A percentile compares a stretch with the other conserved stretches of the same genome.
Conservation (phyloP, 2,888 invertebrate genomes). For the Phlogophora meticulosa region DNA sequence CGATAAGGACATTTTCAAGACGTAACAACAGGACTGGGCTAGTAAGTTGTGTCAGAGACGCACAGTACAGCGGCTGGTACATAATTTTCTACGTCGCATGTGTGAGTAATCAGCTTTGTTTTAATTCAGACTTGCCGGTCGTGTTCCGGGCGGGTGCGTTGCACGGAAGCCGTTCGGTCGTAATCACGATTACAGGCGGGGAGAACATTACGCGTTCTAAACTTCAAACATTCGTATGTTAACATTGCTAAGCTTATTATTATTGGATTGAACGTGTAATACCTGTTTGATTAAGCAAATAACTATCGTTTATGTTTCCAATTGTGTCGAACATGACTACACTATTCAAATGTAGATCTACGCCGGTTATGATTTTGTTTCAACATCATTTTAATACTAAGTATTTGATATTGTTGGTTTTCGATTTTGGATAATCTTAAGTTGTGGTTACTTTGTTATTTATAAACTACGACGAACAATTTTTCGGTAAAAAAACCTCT, state of each 20-base stretch:
- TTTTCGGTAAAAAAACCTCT: neutral
- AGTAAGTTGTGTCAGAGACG: slow-evolving; percentile 2
- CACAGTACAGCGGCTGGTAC: slow-evolving; percentile 37
- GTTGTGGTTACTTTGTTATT: neutral
- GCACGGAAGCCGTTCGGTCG: slow-evolving; percentile 76
- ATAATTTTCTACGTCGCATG: slow-evolving; percentile 57
- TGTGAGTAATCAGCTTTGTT: slow-evolving; percentile 74
- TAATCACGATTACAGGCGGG: slow-evolving; percentile 70
- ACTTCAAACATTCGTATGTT: slow-evolving; percentile 53
- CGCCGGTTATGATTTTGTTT: slow-evolving; percentile 12
- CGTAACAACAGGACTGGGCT: slow-evolving; percentile 1
- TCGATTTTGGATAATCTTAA: neutral
- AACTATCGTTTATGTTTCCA: slow-evolving; percentile 18
- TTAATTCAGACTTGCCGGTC: slow-evolving; percentile 72
- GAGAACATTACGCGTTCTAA: slow-evolving; percentile 52
- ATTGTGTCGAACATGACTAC: slow-evolving; percentile 23
- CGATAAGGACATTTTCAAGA: slow-evolving; percentile 11
- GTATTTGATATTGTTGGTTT: neutral
- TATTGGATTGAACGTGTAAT: slow-evolving; percentile 45
- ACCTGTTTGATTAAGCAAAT: slow-evolving; percentile 45
- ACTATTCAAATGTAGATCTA: slow-evolving; percentile 1
- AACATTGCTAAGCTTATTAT: slow-evolving; percentile 52
- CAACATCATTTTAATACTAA: neutral
- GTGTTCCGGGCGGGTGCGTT: slow-evolving; percentile 82
- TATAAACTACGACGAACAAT: neutral